Evolutionary conservation across 2,797 vertebrate genomes (phyloP).

Genomic region (Orientallactaga sibirica): DNA sequence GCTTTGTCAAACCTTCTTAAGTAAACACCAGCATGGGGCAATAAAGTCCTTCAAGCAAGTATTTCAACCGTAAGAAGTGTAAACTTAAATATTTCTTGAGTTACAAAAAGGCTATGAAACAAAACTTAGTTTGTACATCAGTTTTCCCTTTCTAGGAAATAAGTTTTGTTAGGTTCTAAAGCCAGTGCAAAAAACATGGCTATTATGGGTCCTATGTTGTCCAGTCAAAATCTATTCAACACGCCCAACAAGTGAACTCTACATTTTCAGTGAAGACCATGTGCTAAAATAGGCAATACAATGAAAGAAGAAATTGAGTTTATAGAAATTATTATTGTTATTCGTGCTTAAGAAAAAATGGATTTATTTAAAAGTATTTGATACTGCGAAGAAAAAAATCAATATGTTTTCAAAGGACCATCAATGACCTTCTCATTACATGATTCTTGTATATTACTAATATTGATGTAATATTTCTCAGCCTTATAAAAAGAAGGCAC

Average conservation of each 20-base stretch:
- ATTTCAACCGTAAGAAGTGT: constrained; percentile 24
- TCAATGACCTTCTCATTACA: neutral
- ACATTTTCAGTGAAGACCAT: neutral
- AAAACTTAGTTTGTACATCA: neutral
- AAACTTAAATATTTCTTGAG: neutral
- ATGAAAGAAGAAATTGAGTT: neutral
- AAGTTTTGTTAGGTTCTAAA: neutral
- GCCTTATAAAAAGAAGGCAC: constrained; percentile 6
- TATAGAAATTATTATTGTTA: no score
- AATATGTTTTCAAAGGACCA: neutral
- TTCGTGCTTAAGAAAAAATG: neutral
- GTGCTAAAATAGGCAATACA: neutral
- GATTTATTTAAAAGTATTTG: neutral
- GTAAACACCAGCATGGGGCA: neutral
- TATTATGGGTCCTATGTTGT: neutral
- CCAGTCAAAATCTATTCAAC: neutral
- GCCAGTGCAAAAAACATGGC: neutral
- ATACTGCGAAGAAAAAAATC: neutral
- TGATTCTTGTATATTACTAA: neutral
- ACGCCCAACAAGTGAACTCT: neutral
- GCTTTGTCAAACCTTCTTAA: constrained; percentile 22
- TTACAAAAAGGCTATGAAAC: neutral
- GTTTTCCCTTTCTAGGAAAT: neutral
- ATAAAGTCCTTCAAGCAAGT: neutral
- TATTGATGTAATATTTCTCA: neutral